Evolutionary conservation across 2,113 vertebrate genomes (phyloP), one percentile per base, ranked within the genome.

Genomic region (Alethe diademata): DNA sequence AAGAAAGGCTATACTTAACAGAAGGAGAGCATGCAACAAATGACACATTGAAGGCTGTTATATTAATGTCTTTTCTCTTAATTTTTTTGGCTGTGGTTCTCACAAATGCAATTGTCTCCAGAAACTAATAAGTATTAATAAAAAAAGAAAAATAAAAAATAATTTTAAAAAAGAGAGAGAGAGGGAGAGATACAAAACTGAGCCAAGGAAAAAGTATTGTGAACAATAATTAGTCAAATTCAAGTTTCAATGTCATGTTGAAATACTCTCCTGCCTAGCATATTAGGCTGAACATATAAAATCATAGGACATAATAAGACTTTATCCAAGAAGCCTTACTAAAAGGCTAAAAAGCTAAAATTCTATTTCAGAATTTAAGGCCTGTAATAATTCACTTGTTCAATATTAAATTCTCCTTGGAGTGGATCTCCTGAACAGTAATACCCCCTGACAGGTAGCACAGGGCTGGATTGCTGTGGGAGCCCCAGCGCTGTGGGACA

Each of bases 51-150:
- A 78, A 78, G 51, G 18, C 16, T 88, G 53, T 53, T 72, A 60
- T 5, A 8, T 38, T 62, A 84, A 80, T n/a, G 8, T 20, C 18
- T 76, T 88, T 92, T 62, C 57, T 23, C 5, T 56, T 43, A 40
- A 40, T 3, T 9, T 29, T 72, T 89, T 78, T 91, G 64, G 42
- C 72, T 88, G 45, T 54, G 25, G 5, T 84, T 80, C 47, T 84
- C 31, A 56, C 35, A 81, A 74, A 69, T n/a, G n/a, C 45, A 79
- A 58, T 94, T 71, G 53, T 78, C 91, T 85, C 70, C 66, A 91
- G 90, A 89, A 84, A 43, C 42, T 65, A 86, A 76, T 26, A 45
- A 65, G 43, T 43, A 43, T 31, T 92, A 67, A 79, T 22, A 19
- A 42, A 25, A 43, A 58, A 48, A 33, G 3, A 13, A 8, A 48